Conservation (phyloP, 1,140 invertebrate species). For the Hyles euphorbiae region DNA sequence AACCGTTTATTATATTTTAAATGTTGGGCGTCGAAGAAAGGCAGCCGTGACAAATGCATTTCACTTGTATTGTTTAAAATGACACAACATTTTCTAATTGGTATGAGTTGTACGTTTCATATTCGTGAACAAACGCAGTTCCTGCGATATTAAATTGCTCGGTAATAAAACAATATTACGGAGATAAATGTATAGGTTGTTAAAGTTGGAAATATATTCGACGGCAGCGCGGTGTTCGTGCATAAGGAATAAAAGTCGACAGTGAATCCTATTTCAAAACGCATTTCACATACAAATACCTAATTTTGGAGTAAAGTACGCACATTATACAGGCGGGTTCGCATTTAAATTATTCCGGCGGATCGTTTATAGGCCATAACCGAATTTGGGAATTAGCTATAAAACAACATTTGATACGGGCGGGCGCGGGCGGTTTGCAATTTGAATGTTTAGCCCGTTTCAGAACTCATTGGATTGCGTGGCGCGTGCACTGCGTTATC, state of each 20-base stretch:
- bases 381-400: constrained; percentile 76
- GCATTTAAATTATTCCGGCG: constrained; percentile 74
- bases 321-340: constrained; percentile 71
- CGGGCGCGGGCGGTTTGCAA: constrained; percentile 66
- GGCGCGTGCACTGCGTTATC: constrained; percentile 54
- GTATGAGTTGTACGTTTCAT: background rate
- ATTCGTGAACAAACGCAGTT: too few relatives aligned
- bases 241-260: constrained; percentile 56
- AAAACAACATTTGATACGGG: constrained; percentile 75
- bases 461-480: constrained; percentile 63
- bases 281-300: constrained; percentile 75
- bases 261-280: constrained; percentile 68
- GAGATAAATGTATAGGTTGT: background rate
- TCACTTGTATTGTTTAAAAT: constrained; percentile 35
- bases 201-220: background rate
- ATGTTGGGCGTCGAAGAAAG: constrained; percentile 55
- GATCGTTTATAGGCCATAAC: constrained; percentile 76
- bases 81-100: constrained; percentile 10
- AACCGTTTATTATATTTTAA: constrained; percentile 64
- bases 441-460: constrained; percentile 69
- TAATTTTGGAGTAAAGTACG: constrained; percentile 72
- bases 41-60: constrained; percentile 50
- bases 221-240: constrained; percentile 4
- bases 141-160: too few relatives aligned
- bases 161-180: too few relatives aligned